Conservation (phyloP, 1,140 invertebrate species). For the Hylyphantes graminicola region DNA sequence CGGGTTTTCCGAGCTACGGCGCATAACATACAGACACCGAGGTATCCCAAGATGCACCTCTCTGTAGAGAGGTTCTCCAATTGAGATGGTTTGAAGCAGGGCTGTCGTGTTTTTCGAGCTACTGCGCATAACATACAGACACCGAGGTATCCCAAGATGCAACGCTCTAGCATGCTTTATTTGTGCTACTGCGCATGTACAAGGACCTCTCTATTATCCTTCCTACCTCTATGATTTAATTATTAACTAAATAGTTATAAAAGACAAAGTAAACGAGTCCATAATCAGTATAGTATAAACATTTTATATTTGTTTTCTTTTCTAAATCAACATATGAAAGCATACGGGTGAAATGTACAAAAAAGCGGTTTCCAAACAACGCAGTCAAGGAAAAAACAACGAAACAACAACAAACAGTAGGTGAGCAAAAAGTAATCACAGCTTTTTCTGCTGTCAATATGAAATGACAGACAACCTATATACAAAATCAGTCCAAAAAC, state of each 20-base stretch:
- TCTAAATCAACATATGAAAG: constrained; percentile 36
- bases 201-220: no score
- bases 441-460: constrained; percentile 13
- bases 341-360: constrained; percentile 31
- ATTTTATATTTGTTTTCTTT: constrained; percentile 16
- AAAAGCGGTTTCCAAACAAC: constrained; percentile 9
- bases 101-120: no score
- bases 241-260: not conserved
- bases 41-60: no score
- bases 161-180: no score
- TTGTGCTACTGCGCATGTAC: no score
- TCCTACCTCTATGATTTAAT: no score
- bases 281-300: constrained; percentile 6
- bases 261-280: not conserved
- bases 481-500: constrained; percentile 17
- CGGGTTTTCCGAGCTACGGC: no score
- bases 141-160: no score
- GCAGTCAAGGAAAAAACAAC: constrained; percentile 4
- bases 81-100: no score
- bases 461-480: constrained; percentile 16
- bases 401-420: constrained; percentile 11
- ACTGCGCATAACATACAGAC: no score
- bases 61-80: no score
- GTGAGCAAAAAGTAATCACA: constrained; percentile 4
- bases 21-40: no score